Evolutionary conservation across 2,888 invertebrate species (phyloP), one percentile per base, ranked within the genome.

Genomic region (Stictocephala bisonia): DNA sequence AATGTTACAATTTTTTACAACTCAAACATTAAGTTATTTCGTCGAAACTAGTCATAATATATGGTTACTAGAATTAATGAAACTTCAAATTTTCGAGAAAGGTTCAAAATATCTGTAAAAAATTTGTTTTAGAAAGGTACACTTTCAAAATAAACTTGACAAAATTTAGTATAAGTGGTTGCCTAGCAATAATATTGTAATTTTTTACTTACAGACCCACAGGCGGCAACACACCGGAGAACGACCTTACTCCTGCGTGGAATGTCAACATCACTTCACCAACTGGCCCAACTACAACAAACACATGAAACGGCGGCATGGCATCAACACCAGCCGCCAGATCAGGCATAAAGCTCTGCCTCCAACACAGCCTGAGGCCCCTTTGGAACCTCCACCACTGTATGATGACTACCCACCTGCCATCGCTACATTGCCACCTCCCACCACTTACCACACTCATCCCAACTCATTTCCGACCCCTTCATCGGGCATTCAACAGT

Each of bases 231-330:
- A 93, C 77, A 85, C 85, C 1, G 86, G 86, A 0, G 90, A 90
- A 40, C 87, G 91, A 31, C 93, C 93, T 0, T 93, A 93, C 81
- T 88, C 90, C 0, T 93, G 93, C 79, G 82, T 88, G 35, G 88
- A 90, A 76, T 93, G 93, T 80, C 89, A 90, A 71, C 89, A 89
- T 81, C 88, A 92, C 80, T 93, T 93, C 78, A 92, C 92, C 0
- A 93, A 93, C 81, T 93, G 93, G 92, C 92, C 93, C 0, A 93
- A 93, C 83, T 93, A 92, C 79, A 93, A 93, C 80, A 93, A 93
- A 79, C 93, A 93, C 81, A 92, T 93, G 90, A 93, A 92, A 83
- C 84, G 93, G 26, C 85, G 92, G 27, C 92, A 92, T 76, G 79
- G 79, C n/a, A 77, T 78, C 68, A 79, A 80, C 66, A 79, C 78